Evolutionary conservation across 2,113 vertebrate genomes (phyloP), one percentile per base, ranked within the genome.

Genomic region (Panthera tigris): DNA sequence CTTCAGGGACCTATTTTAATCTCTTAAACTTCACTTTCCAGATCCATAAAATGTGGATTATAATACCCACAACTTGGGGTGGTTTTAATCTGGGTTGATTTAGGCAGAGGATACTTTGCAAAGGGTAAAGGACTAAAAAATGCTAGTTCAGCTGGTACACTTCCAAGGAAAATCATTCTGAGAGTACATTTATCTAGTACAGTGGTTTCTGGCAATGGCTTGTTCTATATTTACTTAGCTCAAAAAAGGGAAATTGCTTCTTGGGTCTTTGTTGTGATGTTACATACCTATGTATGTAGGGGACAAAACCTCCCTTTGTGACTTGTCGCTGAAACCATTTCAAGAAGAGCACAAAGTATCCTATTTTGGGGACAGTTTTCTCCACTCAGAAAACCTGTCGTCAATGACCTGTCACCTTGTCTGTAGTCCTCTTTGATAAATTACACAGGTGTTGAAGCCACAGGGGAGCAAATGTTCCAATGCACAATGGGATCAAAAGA

Each of bases 381-480:
- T 57, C 84, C 55, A 88, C 96, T 95, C 83, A 85, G 90, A 97
- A 96, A 96, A 86, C 55, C 73, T 93, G 68, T 73, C 78, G 3
- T 88, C 66, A 68, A 19, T 91, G 97, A 96, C 95, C 96, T 74
- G 82, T 96, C 63, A 7, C 88, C 95, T 95, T 66, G 50, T 91
- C 97, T 81, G 39, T n/a, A 85, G 74, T 92, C 63, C 84, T 93
- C 96, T 98, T 98, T 97, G 94, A 97, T 96, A 88, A 96, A 97
- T 89, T 68, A 87, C 95, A 97, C 84, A 86, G 93, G 95, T 92
- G 96, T 84, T 45, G 87, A 91, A 84, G 90, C 83, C 94, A 95
- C 76, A 81, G 97, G 94, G 89, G 57, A 98, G 92, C 82, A 92
- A 96, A 97, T 92, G 96, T 98, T 96, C 90, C 80, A 71, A 71